Conservation (phyloP, 2,888 invertebrate species). For the Bimastos eiseni region DNA sequence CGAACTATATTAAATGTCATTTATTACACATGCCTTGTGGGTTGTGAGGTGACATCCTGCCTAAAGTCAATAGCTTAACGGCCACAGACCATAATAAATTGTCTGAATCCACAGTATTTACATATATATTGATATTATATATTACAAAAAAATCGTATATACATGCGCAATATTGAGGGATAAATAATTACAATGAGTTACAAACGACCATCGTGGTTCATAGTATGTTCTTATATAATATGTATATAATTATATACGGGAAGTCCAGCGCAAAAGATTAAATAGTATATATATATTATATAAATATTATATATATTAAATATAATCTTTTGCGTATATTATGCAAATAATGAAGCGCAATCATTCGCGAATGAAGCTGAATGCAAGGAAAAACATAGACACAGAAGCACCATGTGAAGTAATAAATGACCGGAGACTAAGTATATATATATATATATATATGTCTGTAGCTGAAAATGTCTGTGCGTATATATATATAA, state of each 20-base stretch:
- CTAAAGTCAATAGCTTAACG: not conserved
- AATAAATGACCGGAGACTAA: not conserved
- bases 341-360: not conserved
- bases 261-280: too few relatives aligned
- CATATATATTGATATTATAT: not conserved
- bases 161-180: not conserved
- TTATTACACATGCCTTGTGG: not conserved
- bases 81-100: not conserved
- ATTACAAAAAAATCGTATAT: not conserved
- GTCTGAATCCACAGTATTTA: not conserved
- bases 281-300: too few relatives aligned
- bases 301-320: too few relatives aligned
- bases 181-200: slow-evolving; percentile 9
- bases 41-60: not conserved
- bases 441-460: not conserved
- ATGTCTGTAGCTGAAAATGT: too few relatives aligned
- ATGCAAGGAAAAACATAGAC: not conserved
- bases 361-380: not conserved
- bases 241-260: too few relatives aligned
- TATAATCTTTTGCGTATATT: too few relatives aligned
- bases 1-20: too few relatives aligned
- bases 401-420: not conserved
- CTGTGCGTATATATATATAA: not conserved
- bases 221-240: not conserved
- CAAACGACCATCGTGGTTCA: not conserved